Evolutionary conservation across 2,797 vertebrate genomes (phyloP).

Genomic region (Ambastaia sidthimunki): DNA sequence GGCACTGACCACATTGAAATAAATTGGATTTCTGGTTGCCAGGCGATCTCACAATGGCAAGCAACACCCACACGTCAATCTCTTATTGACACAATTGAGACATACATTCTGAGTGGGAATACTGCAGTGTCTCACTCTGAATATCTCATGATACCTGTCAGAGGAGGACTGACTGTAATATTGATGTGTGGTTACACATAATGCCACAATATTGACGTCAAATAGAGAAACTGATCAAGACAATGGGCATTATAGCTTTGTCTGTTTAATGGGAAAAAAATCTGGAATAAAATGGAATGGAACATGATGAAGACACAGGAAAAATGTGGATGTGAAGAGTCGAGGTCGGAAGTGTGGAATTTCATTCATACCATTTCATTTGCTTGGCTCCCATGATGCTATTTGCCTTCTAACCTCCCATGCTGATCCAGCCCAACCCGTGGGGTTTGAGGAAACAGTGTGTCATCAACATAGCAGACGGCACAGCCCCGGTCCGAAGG

Average conservation of each 20-base stretch:
- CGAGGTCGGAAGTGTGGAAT: slow-evolving; percentile 21
- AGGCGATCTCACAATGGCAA: slow-evolving; percentile 50
- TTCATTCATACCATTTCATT: slow-evolving; percentile 82
- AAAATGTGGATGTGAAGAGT: not conserved
- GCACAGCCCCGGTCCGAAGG: slow-evolving; percentile 59
- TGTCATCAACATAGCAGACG: slow-evolving; percentile 72
- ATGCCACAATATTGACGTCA: not conserved
- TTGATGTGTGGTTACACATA: not conserved
- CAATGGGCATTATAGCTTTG: not conserved
- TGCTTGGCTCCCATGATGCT: slow-evolving; percentile 83
- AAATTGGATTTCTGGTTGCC: slow-evolving; percentile 51
- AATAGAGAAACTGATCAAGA: not conserved
- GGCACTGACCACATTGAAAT: slow-evolving; percentile 27
- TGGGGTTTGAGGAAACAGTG: slow-evolving; percentile 71
- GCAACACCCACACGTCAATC: slow-evolving; percentile 47
- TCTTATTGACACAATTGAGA: slow-evolving; percentile 23
- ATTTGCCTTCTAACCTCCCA: slow-evolving; percentile 71
- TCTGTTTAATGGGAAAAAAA: not conserved
- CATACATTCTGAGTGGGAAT: not conserved
- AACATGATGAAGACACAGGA: not conserved
- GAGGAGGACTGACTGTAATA: not conserved
- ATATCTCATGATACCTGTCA: slow-evolving; percentile 4
- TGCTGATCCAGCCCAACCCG: slow-evolving; percentile 67
- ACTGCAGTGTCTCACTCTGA: slow-evolving; percentile 10
- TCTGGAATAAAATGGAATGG: not conserved